These are phyloP conservation scores for Ariolimax columbianus DNA, from an alignment of 2,888 invertebrate genomes.

Conservation along the genomic window DNA sequence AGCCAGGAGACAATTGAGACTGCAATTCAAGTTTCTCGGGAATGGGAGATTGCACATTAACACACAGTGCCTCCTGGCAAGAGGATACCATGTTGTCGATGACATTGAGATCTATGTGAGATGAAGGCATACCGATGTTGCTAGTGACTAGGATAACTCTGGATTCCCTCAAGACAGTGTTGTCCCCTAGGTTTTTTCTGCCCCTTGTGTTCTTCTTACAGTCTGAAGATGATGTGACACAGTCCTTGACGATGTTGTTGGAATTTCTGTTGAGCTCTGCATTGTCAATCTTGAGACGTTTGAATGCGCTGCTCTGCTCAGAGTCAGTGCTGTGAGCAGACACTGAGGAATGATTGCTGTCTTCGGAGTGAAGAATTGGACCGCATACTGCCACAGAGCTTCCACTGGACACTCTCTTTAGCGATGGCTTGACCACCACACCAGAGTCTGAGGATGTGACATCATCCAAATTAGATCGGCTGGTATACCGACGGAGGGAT, in stretches of 20 bases:
- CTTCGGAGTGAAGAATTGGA: constrained; percentile 62
- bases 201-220: constrained; percentile 34
- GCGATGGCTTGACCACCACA: constrained; percentile 45
- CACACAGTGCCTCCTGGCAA: constrained; percentile 34
- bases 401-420: constrained; percentile 50
- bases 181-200: constrained; percentile 26
- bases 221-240: constrained; percentile 48
- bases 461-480: constrained; percentile 47
- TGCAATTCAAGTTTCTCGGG: background rate
- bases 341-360: constrained; percentile 71
- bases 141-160: constrained; percentile 9
- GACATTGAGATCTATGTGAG: constrained; percentile 39
- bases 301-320: constrained; percentile 63
- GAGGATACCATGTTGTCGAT: constrained; percentile 49
- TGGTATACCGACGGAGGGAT: constrained; percentile 36
- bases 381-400: constrained; percentile 36
- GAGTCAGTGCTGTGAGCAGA: constrained; percentile 69
- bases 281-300: constrained; percentile 54
- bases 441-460: constrained; percentile 46
- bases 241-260: constrained; percentile 48
- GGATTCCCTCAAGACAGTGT: background rate
- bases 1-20: constrained; percentile 38
- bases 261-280: constrained; percentile 39
- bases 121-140: constrained; percentile 1
- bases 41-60: background rate